Evolutionary conservation across 2,797 vertebrate species (phyloP).

Genomic region (Cuculus canorus): DNA sequence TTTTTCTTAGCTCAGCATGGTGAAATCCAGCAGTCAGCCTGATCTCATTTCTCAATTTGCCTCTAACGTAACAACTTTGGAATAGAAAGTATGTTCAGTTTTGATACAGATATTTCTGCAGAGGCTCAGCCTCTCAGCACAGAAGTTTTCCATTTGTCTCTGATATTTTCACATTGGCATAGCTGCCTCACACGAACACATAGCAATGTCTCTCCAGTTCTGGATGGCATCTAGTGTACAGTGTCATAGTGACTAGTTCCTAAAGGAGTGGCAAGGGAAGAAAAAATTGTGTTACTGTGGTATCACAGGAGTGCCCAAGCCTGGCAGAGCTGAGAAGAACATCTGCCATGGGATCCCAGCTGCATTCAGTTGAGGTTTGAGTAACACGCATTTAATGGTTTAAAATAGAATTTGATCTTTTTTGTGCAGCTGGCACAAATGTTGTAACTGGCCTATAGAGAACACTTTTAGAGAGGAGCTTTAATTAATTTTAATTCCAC

Average conservation of each 20-base stretch:
- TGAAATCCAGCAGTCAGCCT: not conserved
- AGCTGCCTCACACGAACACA: not conserved
- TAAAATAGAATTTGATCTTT: no score
- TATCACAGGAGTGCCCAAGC: rapidly evolving
- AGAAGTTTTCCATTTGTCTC: not conserved
- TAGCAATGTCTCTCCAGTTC: not conserved
- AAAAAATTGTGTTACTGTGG: not conserved
- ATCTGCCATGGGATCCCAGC: not conserved
- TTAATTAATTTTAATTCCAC: no score
- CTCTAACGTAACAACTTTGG: not conserved
- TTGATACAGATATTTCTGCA: not conserved
- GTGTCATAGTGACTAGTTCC: not conserved
- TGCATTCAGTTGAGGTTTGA: no score
- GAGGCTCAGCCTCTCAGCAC: not conserved
- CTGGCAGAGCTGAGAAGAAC: not conserved
- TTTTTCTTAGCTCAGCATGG: not conserved
- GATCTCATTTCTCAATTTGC: not conserved
- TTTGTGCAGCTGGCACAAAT: no score
- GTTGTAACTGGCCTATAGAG: no score
- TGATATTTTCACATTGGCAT: not conserved
- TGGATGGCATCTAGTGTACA: not conserved
- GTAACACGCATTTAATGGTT: no score
- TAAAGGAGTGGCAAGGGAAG: not conserved
- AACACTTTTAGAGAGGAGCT: no score
- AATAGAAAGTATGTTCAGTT: not conserved